Conservation (phyloP, 92 coral and sea anemone species). For the Zoanthus sansibaricus region DNA sequence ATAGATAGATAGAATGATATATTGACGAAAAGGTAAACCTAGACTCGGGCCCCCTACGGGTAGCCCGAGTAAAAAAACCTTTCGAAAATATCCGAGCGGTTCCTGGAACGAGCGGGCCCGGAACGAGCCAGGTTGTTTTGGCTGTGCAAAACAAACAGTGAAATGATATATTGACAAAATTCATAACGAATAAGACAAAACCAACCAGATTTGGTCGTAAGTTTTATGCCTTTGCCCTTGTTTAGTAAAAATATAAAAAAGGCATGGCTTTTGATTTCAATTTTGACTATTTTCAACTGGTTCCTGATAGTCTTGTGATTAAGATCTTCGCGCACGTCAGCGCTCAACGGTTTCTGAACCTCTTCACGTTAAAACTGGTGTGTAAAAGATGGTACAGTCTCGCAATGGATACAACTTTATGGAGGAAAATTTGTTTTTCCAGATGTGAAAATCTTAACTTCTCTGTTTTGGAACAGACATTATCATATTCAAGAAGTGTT, state of each 20-base stretch:
- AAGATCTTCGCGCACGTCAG: slow-evolving; percentile 65
- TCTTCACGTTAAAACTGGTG: slow-evolving; percentile 67
- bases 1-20: too few species aligned
- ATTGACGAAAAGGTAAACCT: too few species aligned
- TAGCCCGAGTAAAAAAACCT: too few species aligned
- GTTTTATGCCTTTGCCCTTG: background rate
- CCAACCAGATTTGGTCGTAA: too few species aligned
- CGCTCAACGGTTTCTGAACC: slow-evolving; percentile 64
- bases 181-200: too few species aligned
- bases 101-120: too few species aligned
- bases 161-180: too few species aligned
- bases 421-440: slow-evolving; percentile 69
- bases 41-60: too few species aligned
- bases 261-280: background rate
- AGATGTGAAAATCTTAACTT: slow-evolving; percentile 59
- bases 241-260: background rate
- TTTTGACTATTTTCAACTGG: slow-evolving; percentile 10
- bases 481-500: slow-evolving; percentile 63
- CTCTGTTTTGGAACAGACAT: slow-evolving; percentile 48
- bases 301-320: slow-evolving; percentile 74
- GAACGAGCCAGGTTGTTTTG: too few species aligned
- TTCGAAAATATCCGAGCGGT: too few species aligned
- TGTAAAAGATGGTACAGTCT: slow-evolving; percentile 75
- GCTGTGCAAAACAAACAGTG: too few species aligned
- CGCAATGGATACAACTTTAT: slow-evolving; percentile 72